Base-by-base conservation (phyloP, 2,113 vertebrate genomes). In the Craseonycteris thonglongyai region DNA sequence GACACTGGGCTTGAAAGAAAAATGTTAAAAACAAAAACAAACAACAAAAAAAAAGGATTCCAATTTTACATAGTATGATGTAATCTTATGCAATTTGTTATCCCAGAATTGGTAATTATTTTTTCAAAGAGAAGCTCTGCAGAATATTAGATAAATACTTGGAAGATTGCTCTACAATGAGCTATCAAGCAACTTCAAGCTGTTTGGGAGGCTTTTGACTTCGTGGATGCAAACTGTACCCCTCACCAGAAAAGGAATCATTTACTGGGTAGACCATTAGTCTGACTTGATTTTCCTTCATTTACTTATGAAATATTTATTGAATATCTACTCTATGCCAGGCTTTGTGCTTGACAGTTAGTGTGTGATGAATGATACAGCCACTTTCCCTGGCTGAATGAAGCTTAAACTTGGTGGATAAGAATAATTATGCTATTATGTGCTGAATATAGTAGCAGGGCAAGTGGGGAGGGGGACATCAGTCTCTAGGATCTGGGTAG, bases 261-360 rank as follows among this genome's bases (percentile, higher is more conserved):
- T 68, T 72, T 75, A 14, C 35, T 71, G 40, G 51, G 15, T n/a
- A 93, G 63, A 79, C 22, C 40, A 71, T 72, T 80, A 68, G 56
- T 85, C 49, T 91, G 63, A 66, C 40, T 93, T 93, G 45, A 96
- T 92, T 95, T 82, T 82, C 30, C 16, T 96, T 94, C 15, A 51
- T 89, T 91, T 94, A 82, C 51, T 93, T 58, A 87, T 96, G 28
- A 93, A 96, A 35, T 93, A 93, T 59, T 90, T 90, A 91, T 65
- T 86, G 72, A 88, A 47, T 54, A 54, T 93, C 63, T 96, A 19
- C 65, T 56, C 14, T 56, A 54, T 51, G 13, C 47, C 45, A 83
- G 72, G 69, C 24, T 94, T 71, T 92, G 42, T 54, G 71, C 45
- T 88, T 91, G 86, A 79, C 13, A 65, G 68, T 58, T 82, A 24